phyloP scores from a whole-genome alignment of 2,113 vertebrate species.

The Psettodes erumei region DNA sequence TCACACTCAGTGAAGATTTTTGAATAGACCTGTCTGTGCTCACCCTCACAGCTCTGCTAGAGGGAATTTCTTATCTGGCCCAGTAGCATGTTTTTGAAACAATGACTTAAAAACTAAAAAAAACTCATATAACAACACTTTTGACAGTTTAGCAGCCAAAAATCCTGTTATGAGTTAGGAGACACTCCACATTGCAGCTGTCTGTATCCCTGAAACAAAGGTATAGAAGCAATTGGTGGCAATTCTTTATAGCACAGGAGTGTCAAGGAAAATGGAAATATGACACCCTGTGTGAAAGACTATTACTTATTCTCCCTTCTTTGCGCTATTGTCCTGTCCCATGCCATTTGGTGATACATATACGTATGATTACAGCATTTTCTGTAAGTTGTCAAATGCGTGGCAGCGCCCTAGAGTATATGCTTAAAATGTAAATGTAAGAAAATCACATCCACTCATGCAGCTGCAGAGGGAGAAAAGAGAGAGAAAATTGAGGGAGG shows the following conservation, averaged over 20 bases:
- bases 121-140: constrained; percentile 68
- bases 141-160: constrained; percentile 69
- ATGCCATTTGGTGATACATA: constrained; percentile 36
- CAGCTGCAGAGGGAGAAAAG: constrained; percentile 44
- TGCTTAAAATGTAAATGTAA: constrained; percentile 43
- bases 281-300: constrained; percentile 46
- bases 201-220: constrained; percentile 55
- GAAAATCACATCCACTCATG: constrained; percentile 45
- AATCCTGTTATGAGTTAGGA: constrained; percentile 65
- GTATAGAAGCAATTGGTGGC: constrained; percentile 37
- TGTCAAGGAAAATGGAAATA: constrained; percentile 64
- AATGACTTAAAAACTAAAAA: constrained; percentile 76
- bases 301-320: constrained; percentile 45
- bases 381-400: constrained; percentile 36
- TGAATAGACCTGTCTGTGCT: constrained; percentile 57
- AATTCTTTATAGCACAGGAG: constrained; percentile 36
- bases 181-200: constrained; percentile 48
- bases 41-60: constrained; percentile 61
- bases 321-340: constrained; percentile 31
- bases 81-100: constrained; percentile 75
- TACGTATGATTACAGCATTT: constrained; percentile 42
- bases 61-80: constrained; percentile 71
- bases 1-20: constrained; percentile 43
- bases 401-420: constrained; percentile 6
- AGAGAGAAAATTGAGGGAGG: constrained; percentile 35